A percentile compares a stretch with the other conserved stretches of the same genome.
These are phyloP conservation scores for Euphonia xanthogaster DNA, from an alignment of 2,797 vertebrate species.

Conservation along the genomic window DNA sequence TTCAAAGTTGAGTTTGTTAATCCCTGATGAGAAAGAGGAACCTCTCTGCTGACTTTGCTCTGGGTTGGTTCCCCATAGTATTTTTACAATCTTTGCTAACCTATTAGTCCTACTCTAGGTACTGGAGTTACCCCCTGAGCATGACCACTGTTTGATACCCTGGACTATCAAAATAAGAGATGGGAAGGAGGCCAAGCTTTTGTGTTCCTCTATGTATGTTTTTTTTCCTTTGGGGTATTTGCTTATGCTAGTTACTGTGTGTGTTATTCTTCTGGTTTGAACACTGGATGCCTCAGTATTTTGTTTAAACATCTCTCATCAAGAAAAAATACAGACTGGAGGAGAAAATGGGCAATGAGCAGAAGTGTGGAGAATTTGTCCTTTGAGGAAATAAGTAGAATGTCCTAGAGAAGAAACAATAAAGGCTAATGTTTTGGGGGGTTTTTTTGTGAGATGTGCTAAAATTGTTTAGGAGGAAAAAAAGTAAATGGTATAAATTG, in stretches of 20 bases:
- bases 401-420: not conserved
- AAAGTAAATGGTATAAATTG: not conserved
- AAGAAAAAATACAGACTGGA: not conserved
- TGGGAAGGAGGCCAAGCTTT: not conserved
- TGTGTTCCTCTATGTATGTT: not conserved
- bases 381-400: not conserved
- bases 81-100: not conserved
- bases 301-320: not conserved
- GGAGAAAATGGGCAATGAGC: not conserved
- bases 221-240: not conserved
- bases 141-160: no score
- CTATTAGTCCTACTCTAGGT: not conserved
- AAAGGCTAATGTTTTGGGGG: not conserved
- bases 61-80: not conserved
- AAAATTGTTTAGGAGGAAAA: not conserved
- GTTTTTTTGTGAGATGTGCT: not conserved
- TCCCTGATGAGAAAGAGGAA: not conserved
- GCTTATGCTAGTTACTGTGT: not conserved
- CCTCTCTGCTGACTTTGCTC: not conserved
- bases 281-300: not conserved
- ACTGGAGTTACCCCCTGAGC: not conserved
- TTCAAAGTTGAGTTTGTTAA: not conserved
- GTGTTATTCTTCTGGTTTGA: not conserved
- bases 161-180: not conserved
- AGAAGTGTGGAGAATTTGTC: not conserved